Percentiles rank a stretch among this genome's conserved stretches.
Conservation (phyloP, 2,113 vertebrate species). For the Austrofundulus limnaeus region DNA sequence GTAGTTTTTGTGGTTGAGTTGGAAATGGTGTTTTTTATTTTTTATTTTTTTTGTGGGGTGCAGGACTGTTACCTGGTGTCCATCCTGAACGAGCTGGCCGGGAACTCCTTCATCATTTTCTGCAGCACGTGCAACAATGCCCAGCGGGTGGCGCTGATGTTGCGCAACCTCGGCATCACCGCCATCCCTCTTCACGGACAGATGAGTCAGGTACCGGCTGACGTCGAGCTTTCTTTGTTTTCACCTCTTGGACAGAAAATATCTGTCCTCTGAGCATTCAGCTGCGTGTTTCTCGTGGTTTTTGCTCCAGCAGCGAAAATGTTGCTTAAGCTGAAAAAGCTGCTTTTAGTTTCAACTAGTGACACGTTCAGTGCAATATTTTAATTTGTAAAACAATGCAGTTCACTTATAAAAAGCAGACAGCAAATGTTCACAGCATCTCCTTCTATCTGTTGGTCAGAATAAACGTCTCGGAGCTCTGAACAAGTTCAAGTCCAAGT, state of each 20-base stretch:
- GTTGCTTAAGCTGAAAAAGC: neutral
- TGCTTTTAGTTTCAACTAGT: too few species aligned
- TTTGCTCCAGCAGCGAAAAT: neutral
- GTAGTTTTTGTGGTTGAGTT: neutral
- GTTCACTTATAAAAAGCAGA: too few species aligned
- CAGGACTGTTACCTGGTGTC: conserved; percentile 98
- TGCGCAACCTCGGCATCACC: conserved; percentile 94
- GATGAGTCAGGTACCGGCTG: conserved; percentile 89
- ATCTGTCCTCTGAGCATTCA: too few species aligned
- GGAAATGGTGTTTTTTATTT: neutral
- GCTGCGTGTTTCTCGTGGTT: too few species aligned
- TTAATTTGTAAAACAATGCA: neutral
- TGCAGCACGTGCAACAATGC: conserved; percentile 95
- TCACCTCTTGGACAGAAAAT: too few species aligned
- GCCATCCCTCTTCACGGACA: conserved; percentile 97
- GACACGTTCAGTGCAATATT: too few species aligned
- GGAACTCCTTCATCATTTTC: conserved; percentile 98
- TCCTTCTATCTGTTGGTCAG: conserved; percentile 61
- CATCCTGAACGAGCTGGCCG: conserved; percentile 94
- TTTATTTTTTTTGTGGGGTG: neutral
- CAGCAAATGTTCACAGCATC: neutral
- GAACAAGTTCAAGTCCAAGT: conserved; percentile 98
- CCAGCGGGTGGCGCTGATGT: conserved; percentile 91
- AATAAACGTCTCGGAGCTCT: conserved; percentile 93
- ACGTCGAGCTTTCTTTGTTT: too few species aligned